Percentiles rank a stretch among this genome's conserved stretches.
These are phyloP conservation scores for Pteropus alecto DNA, from an alignment of 2,113 vertebrate genomes.

Conservation along the genomic window DNA sequence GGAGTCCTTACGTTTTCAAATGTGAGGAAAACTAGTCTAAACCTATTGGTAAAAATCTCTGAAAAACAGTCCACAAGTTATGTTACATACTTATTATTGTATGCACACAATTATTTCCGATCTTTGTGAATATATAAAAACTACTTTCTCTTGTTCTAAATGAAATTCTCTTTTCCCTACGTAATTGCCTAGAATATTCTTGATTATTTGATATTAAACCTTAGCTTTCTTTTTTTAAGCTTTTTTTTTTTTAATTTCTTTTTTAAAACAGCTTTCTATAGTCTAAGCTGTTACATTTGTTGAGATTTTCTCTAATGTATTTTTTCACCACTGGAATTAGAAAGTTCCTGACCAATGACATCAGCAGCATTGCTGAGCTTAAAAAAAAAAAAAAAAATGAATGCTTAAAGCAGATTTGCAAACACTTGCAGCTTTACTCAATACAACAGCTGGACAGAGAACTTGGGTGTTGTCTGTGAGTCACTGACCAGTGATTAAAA, in stretches of 20 bases:
- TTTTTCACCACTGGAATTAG: neutral
- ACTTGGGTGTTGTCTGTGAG: neutral
- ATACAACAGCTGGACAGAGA: neutral
- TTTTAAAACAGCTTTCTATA: neutral
- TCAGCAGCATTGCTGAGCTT: neutral
- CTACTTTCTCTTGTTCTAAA: neutral
- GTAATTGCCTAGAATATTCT: neutral
- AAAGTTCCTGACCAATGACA: neutral
- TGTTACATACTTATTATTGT: neutral
- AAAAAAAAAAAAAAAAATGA: neutral
- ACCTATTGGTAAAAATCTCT: neutral
- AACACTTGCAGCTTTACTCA: neutral
- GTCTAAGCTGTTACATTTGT: neutral
- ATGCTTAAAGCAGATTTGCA: neutral
- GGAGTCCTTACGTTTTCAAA: neutral
- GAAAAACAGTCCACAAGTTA: neutral
- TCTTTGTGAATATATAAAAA: neutral
- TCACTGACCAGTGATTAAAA: neutral
- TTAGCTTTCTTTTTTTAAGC: neutral
- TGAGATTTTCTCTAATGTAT: neutral
- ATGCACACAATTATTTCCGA: neutral
- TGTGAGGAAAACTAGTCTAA: neutral
- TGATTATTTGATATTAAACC: neutral
- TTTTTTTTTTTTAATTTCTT: too few species aligned
- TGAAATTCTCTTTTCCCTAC: neutral